A percentile compares a stretch with the other conserved stretches of the same genome.
These are phyloP conservation scores for Baccha elongata DNA, from an alignment of 2,888 invertebrate genomes.

Conservation along the genomic window DNA sequence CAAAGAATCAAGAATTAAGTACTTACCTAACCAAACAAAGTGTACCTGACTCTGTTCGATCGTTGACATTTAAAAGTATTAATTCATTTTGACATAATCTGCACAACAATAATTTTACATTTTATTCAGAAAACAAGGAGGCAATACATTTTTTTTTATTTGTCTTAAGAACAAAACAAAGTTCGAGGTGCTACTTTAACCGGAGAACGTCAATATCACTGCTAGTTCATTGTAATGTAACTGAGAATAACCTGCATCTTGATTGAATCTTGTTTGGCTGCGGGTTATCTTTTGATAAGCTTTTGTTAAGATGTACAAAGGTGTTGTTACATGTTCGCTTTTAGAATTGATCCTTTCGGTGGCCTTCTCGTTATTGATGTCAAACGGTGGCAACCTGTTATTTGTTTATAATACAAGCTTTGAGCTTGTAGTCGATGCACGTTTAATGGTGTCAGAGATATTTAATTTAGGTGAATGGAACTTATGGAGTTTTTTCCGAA, in stretches of 20 bases:
- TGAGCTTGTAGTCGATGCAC: neutral
- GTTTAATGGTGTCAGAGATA: neutral
- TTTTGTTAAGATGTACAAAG: neutral
- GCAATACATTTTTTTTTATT: conserved; percentile 26
- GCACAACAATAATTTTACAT: conserved; percentile 66
- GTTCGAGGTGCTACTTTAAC: conserved; percentile 22
- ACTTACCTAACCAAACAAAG: conserved; percentile 19
- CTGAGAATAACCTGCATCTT: conserved; percentile 22
- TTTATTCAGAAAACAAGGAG: conserved; percentile 56
- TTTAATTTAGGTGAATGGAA: neutral
- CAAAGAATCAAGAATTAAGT: conserved; percentile 45
- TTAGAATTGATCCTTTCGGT: conserved; percentile 29
- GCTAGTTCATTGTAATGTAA: neutral
- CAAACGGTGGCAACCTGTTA: neutral
- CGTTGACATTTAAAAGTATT: conserved; percentile 72
- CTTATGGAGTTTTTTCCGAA: too few species aligned
- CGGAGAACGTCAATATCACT: conserved; percentile 25
- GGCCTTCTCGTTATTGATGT: conserved; percentile 12
- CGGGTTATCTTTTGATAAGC: conserved; percentile 39
- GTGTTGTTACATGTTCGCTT: neutral
- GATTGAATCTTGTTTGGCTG: conserved; percentile 31
- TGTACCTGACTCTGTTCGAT: conserved; percentile 25
- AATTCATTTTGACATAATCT: conserved; percentile 71
- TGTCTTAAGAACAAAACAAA: conserved; percentile 13
- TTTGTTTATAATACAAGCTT: too few species aligned